Evolutionary conservation across 2,113 vertebrate species (phyloP).

Genomic region (Nycticorax nycticorax): DNA sequence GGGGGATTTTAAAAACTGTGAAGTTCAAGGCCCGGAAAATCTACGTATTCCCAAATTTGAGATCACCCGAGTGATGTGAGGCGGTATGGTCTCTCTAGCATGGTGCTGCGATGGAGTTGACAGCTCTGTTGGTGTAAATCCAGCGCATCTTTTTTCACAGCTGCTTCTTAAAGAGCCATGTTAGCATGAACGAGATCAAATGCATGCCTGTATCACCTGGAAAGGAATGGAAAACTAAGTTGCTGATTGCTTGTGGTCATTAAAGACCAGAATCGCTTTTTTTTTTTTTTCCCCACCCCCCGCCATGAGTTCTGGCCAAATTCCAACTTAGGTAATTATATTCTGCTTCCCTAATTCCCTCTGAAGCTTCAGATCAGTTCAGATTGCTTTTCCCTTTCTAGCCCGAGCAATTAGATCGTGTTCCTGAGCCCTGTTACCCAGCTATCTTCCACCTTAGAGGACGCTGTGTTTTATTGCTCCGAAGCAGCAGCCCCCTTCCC

Average conservation of each 20-base stretch:
- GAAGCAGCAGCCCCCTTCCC: not conserved
- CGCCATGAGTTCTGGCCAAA: not conserved
- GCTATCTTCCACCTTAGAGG: not conserved
- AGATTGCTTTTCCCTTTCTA: conserved; percentile 52
- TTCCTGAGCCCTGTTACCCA: conserved; percentile 31
- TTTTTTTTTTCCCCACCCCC: too few relatives aligned
- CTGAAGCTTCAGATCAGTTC: conserved; percentile 53
- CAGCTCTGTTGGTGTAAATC: not conserved
- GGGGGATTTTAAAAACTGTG: not conserved
- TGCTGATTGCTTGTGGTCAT: not conserved
- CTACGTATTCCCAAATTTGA: not conserved
- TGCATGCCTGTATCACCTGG: not conserved
- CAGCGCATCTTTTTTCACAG: not conserved
- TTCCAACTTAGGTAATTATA: conserved; percentile 53
- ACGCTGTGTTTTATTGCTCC: not conserved
- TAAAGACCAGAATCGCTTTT: not conserved
- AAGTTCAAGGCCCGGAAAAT: not conserved
- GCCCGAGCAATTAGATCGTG: conserved; percentile 41
- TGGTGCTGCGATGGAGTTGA: not conserved
- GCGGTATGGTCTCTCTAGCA: not conserved
- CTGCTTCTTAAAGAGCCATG: not conserved
- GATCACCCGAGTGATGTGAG: not conserved
- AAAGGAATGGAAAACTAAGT: not conserved
- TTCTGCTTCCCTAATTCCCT: conserved; percentile 50
- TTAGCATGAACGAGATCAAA: not conserved